Base-by-base conservation (phyloP, 2,888 invertebrate species). In the Rhaphigaster nebulosa region DNA sequence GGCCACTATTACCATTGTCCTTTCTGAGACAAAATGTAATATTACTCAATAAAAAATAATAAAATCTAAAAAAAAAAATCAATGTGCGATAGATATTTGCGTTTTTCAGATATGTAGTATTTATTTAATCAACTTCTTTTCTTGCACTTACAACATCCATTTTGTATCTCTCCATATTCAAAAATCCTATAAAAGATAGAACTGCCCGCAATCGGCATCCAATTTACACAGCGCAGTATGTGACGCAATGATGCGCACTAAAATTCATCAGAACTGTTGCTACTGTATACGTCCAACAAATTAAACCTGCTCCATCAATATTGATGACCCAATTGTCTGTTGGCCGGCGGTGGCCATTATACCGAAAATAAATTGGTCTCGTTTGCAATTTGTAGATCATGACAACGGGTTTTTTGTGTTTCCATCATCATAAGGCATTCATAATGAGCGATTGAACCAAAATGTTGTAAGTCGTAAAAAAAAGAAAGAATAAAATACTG, bases 201-300 rank as follows among this genome's bases (percentile, higher is more conserved):
- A 4, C 3, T 65, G 2, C 4, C 65, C 15, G 10, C 18, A 18
- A 29, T 15, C 65, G 18, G 29, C 15, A 65, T 65, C 65, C 65
- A 65, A 29, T 65, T 29, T 65, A 13, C 65, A 65, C 29, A 65
- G 1, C 0, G 65, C 65, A 4, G 29, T 65, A 29, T 65, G 5
- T n/a, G 15, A 15, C 29, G 65, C 65, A 65, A 12, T 65, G 65
- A 65, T 65, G 65, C 65, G 65, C 65, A 65, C 65, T 29, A 8
- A 65, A 65, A 65, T 65, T 65, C 65, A 65, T 65, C 65, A 12
- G 12, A 65, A 29, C 65, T 65, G 65, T 65, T 65, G 65, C 65
- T 65, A 29, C 29, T 65, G 65, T 65, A 65, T 65, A 65, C 29
- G 29, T 1, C 65, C 65, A 65, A 65, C 65, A 65, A 65, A 65